Evolutionary conservation across 2,113 vertebrate species (phyloP).

Genomic region (Cinclus cinclus): DNA sequence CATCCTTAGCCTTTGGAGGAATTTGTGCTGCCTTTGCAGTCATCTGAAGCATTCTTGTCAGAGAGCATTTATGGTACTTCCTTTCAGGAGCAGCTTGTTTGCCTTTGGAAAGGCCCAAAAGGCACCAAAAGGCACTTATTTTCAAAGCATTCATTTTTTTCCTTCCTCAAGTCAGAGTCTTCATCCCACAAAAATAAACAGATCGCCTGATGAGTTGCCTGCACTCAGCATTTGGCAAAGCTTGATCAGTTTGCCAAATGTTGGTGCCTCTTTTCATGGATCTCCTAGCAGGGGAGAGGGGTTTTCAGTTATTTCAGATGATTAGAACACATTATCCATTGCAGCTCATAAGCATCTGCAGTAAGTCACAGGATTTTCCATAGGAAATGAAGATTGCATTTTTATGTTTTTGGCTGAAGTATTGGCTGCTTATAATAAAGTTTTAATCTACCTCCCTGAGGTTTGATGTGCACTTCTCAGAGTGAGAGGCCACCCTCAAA

Average conservation of each 20-base stretch:
- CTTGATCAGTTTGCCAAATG: constrained; percentile 20
- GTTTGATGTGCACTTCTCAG: neutral
- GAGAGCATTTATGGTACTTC: neutral
- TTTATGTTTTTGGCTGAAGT: neutral
- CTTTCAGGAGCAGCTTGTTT: constrained; percentile 13
- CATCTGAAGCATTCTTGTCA: neutral
- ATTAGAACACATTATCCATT: neutral
- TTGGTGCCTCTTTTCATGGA: neutral
- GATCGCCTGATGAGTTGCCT: neutral
- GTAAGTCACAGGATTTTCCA: neutral
- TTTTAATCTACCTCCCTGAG: neutral
- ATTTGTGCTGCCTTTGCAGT: neutral
- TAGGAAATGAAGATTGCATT: neutral
- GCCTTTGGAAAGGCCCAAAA: constrained; percentile 23
- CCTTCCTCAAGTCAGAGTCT: neutral
- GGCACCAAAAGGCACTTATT: constrained; percentile 52
- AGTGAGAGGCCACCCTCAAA: neutral
- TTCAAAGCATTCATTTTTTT: constrained; percentile 56
- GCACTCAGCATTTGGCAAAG: constrained; percentile 20
- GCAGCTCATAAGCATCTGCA: neutral
- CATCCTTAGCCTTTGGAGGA: neutral
- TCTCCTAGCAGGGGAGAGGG: neutral
- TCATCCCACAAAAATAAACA: constrained; percentile 23
- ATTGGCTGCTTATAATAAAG: neutral
- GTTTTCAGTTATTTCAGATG: neutral